These are phyloP conservation scores for Belgica antarctica DNA, from an alignment of 2,888 invertebrate genomes.

Conservation along the genomic window DNA sequence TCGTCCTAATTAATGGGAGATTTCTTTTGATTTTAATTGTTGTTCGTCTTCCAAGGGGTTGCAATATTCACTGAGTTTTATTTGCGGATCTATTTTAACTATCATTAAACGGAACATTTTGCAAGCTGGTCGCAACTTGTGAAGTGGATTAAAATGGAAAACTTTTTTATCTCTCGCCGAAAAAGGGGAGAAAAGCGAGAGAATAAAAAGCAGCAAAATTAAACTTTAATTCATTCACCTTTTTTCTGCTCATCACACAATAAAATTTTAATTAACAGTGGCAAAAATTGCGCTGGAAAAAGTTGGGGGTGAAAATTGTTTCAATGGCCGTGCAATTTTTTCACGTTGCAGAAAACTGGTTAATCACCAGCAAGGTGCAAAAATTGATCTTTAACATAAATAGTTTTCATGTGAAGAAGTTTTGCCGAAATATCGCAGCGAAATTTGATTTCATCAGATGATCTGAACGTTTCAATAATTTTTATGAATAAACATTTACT, in stretches of 20 bases:
- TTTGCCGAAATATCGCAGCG: too few relatives aligned
- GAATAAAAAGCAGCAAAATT: not conserved
- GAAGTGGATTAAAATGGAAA: not conserved
- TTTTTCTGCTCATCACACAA: conserved; percentile 35
- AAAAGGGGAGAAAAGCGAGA: not conserved
- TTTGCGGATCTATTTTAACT: not conserved
- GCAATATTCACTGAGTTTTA: not conserved
- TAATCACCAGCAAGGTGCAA: not conserved
- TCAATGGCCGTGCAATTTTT: not conserved
- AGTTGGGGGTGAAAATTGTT: not conserved
- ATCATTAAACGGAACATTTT: conserved; percentile 10
- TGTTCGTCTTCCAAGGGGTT: not conserved
- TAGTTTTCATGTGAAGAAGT: not conserved
- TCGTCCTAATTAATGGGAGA: not conserved
- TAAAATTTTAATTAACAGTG: conserved; percentile 42
- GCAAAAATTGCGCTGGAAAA: conserved; percentile 1
- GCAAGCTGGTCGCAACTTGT: conserved; percentile 8
- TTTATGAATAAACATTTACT: not conserved
- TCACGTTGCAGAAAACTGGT: not conserved
- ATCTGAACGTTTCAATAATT: not conserved
- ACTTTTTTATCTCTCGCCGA: not conserved
- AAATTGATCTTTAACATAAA: not conserved
- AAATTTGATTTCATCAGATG: not conserved
- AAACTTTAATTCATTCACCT: conserved; percentile 37
- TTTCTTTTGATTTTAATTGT: conserved; percentile 10